Conservation (phyloP, 2,888 invertebrate species). For the Papilio elwesi region DNA sequence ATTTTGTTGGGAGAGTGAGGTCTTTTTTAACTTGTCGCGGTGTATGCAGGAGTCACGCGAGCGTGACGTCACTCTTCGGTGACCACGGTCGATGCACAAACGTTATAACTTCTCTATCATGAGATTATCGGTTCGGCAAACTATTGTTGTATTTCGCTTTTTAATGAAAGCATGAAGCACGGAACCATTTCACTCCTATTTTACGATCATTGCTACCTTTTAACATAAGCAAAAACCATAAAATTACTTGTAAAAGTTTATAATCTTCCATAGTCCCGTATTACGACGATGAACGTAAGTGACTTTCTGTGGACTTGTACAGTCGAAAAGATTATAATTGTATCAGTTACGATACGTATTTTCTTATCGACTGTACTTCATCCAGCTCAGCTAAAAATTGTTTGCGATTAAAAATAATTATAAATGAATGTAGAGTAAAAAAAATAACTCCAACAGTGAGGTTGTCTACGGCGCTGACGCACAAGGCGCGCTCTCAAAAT, state of each 20-base stretch:
- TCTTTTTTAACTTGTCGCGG: constrained; percentile 46
- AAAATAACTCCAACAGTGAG: constrained; percentile 36
- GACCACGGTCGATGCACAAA: constrained; percentile 74
- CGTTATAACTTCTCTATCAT: constrained; percentile 58
- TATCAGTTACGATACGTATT: too few relatives aligned
- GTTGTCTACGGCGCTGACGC: constrained; percentile 42
- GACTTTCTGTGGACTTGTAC: too few relatives aligned
- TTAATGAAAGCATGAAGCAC: constrained; percentile 38
- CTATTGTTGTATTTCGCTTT: constrained; percentile 51
- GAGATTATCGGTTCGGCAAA: constrained; percentile 66
- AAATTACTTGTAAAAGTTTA: not conserved
- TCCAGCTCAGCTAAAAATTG: not conserved
- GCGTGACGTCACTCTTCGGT: constrained; percentile 80
- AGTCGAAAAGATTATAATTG: too few relatives aligned
- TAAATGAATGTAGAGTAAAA: constrained; percentile 16
- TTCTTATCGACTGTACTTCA: too few relatives aligned
- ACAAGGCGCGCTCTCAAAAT: constrained; percentile 47
- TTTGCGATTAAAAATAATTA: constrained; percentile 2
- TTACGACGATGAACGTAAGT: too few relatives aligned
- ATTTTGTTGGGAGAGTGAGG: constrained; percentile 46
- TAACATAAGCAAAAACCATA: not conserved
- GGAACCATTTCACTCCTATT: constrained; percentile 35
- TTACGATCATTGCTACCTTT: not conserved
- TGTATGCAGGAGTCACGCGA: constrained; percentile 59
- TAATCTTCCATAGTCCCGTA: too few relatives aligned